phyloP scores from a whole-genome alignment of 2,888 invertebrate genomes.

The Acanthoscelides obtectus region DNA sequence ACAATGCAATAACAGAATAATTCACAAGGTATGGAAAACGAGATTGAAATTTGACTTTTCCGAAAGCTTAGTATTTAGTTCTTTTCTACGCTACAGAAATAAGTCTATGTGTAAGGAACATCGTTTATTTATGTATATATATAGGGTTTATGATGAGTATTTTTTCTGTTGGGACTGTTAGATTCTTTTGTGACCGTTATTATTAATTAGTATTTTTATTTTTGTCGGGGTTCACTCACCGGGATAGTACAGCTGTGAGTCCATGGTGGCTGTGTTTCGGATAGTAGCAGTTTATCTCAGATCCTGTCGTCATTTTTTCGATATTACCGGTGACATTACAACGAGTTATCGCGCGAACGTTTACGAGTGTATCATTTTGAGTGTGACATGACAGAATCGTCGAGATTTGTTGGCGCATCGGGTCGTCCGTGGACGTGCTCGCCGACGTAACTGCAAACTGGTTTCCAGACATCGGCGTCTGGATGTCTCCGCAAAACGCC shows the following conservation, averaged over 20 bases:
- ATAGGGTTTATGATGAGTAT: no score
- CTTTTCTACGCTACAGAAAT: no score
- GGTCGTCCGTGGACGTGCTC: neutral
- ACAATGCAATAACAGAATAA: no score
- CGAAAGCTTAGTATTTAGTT: no score
- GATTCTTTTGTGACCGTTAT: no score
- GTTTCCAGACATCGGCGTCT: neutral
- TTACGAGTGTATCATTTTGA: neutral
- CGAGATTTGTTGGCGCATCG: neutral
- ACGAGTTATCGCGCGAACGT: neutral
- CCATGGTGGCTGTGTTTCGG: neutral
- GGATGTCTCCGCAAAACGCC: neutral
- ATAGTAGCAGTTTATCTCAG: neutral
- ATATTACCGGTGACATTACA: neutral
- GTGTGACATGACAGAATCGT: neutral
- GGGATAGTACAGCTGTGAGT: neutral
- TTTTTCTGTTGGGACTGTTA: no score
- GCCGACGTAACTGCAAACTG: neutral
- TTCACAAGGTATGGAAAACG: no score
- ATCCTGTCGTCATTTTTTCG: neutral
- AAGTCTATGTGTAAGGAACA: no score
- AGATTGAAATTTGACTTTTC: no score
- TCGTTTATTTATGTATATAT: no score
- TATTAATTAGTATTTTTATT: no score
- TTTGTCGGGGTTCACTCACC: neutral